Evolutionary conservation across 2,797 vertebrate genomes (phyloP), one percentile per base, ranked within the genome.

Genomic region (Pangasius sanitwongsei): DNA sequence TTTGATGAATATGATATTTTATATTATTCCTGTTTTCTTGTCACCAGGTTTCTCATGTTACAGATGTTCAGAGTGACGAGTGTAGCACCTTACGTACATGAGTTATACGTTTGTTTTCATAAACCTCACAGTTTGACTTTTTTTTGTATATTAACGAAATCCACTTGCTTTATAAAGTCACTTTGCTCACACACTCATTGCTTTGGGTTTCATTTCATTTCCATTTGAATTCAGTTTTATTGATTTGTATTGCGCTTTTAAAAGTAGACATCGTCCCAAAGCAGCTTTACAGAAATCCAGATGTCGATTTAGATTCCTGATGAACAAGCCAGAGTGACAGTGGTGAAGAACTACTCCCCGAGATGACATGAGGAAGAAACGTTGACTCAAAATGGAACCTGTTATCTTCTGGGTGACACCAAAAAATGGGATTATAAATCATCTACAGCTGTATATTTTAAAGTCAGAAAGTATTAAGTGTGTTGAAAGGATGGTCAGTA

Each of bases 111-210:
- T 90, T 90, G 83, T 57, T 61, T 90, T 90, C 80, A 87, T 67
- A 44, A 89, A 80, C 65, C 55, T 88, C 86, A 91, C 55, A 74
- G 34, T 77, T 37, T 75, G 53, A n/a, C 6, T 20, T 98, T 96
- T 97, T 97, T 97, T 97, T 97, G 97, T 98, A 98, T 96, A 96
- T 94, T 95, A 95, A 94, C 95, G 93, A 96, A 96, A 95, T 94
- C 86, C 94, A 94, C 95, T 92, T 96, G 95, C 94, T 95, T 96
- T 96, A 97, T 97, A 96, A 96, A 97, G 93, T 96, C 92, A 92
- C 94, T 93, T 96, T 97, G 96, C 94, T 95, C 96, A 95, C 94
- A 92, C 93, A 93, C 93, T 94, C 83, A 63, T 93, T 89, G 90
- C 92, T 89, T 95, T 93, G 92, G 90, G 90, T 92, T 90, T 92